Conservation (phyloP, 2,888 invertebrate species). For the Andrena trimmerana region DNA sequence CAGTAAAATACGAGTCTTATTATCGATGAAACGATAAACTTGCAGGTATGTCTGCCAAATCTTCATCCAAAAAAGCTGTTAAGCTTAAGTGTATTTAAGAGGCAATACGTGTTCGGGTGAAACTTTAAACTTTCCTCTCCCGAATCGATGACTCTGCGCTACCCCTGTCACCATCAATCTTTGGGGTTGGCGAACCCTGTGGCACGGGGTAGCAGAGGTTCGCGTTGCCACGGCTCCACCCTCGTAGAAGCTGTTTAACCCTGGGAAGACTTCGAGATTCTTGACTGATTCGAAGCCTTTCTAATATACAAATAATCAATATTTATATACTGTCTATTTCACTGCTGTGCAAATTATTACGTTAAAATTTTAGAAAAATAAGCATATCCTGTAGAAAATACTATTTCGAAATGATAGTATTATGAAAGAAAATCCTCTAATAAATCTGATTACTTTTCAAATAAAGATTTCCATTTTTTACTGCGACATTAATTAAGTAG, state of each 20-base stretch:
- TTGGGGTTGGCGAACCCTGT: slow-evolving; percentile 59
- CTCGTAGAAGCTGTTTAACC: slow-evolving; percentile 41
- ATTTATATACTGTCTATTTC: too few species aligned
- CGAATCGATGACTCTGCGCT: slow-evolving; percentile 73
- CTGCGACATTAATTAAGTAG: too few species aligned
- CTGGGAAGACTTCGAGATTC: background rate
- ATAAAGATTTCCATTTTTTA: too few species aligned
- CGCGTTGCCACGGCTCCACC: slow-evolving; percentile 32
- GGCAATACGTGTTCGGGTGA: slow-evolving; percentile 63
- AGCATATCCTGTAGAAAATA: too few species aligned
- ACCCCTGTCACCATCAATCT: slow-evolving; percentile 78
- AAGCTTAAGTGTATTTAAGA: slow-evolving; percentile 65
- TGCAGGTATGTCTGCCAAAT: background rate
- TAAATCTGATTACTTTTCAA: too few species aligned
- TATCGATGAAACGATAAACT: background rate
- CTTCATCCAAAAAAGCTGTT: slow-evolving; percentile 34
- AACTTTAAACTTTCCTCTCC: slow-evolving; percentile 74
- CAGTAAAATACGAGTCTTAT: slow-evolving; percentile 10
- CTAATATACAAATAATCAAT: background rate
- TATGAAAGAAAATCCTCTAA: too few species aligned
- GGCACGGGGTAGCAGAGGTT: slow-evolving; percentile 44
- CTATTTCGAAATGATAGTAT: too few species aligned
- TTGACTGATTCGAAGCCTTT: background rate
- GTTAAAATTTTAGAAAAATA: too few species aligned
- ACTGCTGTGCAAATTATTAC: too few species aligned